Evolutionary conservation across 2,888 invertebrate genomes (phyloP), one percentile per base, ranked within the genome.

Genomic region (Drosophila basisetae): DNA sequence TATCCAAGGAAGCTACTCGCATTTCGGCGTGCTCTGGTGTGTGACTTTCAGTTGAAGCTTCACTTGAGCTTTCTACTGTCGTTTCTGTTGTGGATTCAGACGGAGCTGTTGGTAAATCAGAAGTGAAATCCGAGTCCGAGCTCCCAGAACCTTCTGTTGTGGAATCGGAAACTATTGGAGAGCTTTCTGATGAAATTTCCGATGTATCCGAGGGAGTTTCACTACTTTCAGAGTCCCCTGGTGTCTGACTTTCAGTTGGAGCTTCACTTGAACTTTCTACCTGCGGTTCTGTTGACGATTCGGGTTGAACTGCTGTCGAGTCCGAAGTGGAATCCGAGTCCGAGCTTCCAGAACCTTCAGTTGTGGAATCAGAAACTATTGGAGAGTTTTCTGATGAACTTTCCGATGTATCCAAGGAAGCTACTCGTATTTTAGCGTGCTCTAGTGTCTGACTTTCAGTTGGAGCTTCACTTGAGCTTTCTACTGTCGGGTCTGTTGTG

Each of bases 101-200:
- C 16, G 5, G 4, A 37, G 0, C 37, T 28, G 1, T 2, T 50
- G 59, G 16, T 2, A 61, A 18, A 49, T 18, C 6, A 1, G 28
- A 55, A 13, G 10, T 10, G 61, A n/a, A 4, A n/a, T 49, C 49
- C 7, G 50, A 30, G 7, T 18, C 16, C 0, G 16, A 16, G 37
- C 37, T 37, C 2, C 37, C 37, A n/a, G 47, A 25, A 16, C 18
- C 22, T 31, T 52, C 52, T 18, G 52, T 59, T 35, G 59, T 59
- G 2, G 47, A 28, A 11, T 59, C 58, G 6, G 22, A 31, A 31
- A 0, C 2, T 31, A 2, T 10, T 31, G 10, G 2, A 31, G 31
- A 31, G 31, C 10, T 31, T 31, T 10, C 31, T 10, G n/a, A 16
- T 47, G 43, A 1, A 13, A 0, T 7, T n/a, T 22, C 58, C 2